Percentiles rank a stretch among this genome's conserved stretches.
Evolutionary conservation across 92 coral and sea anemone genomes (phyloP).

Genomic region (Ricordea florida): DNA sequence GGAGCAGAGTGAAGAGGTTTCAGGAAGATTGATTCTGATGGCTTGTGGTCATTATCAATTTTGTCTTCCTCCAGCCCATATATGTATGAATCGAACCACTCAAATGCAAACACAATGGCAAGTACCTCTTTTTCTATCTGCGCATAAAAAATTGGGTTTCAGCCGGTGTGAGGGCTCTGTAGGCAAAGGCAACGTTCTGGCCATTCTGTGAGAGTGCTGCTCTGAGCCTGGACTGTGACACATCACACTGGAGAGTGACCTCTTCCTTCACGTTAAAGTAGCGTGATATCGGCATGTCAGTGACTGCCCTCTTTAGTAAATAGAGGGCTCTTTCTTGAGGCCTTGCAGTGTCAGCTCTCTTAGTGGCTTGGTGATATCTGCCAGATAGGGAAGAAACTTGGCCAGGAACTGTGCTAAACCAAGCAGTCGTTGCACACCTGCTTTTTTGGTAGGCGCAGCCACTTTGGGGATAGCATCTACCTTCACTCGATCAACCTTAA

Average conservation of each 20-base stretch:
- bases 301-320: conserved; percentile 51
- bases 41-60: conserved; percentile 20
- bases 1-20: conserved; percentile 9
- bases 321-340: conserved; percentile 18
- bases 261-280: conserved; percentile 36
- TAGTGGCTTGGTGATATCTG: conserved; percentile 51
- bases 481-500: conserved; percentile 38
- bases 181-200: conserved; percentile 29
- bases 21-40: not conserved
- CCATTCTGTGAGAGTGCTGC: conserved; percentile 29
- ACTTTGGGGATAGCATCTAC: conserved; percentile 37
- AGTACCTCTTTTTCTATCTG: conserved; percentile 27
- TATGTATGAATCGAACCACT: conserved; percentile 1
- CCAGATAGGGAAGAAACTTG: conserved; percentile 50
- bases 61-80: not conserved
- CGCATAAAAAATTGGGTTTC: conserved; percentile 10
- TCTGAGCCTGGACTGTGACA: conserved; percentile 6
- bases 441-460: conserved; percentile 50
- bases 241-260: conserved; percentile 25
- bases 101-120: conserved; percentile 19
- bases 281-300: conserved; percentile 38
- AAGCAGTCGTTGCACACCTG: conserved; percentile 42
- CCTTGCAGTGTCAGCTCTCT: conserved; percentile 57
- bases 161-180: conserved; percentile 15
- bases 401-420: conserved; percentile 36